Evolutionary conservation across 2,888 invertebrate species (phyloP).

Genomic region (Neoaliturus tenellus): DNA sequence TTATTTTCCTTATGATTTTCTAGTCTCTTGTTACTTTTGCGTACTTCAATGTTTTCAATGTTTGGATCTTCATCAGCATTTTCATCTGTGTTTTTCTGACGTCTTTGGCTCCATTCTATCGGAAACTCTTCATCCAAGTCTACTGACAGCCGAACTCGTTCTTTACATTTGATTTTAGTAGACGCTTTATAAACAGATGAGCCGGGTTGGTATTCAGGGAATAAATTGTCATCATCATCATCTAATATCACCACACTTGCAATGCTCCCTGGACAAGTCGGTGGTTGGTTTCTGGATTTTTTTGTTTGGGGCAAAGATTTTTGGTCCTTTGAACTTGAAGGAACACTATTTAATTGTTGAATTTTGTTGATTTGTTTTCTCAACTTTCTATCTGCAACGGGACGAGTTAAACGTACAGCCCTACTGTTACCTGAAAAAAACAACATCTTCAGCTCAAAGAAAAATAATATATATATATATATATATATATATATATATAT

Average conservation of each 20-base stretch:
- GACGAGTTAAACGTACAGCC: neutral
- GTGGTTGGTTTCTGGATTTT: neutral
- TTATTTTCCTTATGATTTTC: neutral
- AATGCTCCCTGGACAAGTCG: neutral
- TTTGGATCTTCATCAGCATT: neutral
- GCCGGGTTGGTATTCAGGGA: neutral
- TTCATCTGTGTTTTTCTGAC: neutral
- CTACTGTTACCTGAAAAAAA: neutral
- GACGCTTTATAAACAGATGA: neutral
- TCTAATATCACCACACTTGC: neutral
- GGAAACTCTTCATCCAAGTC: neutral
- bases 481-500: too few species aligned
- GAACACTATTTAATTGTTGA: neutral
- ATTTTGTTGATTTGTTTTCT: neutral
- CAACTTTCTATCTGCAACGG: neutral
- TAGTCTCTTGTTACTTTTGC: neutral
- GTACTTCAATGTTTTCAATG: neutral
- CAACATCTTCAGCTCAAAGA: too few species aligned
- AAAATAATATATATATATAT: too few species aligned
- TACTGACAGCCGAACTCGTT: neutral
- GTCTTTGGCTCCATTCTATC: neutral
- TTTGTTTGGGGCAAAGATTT: neutral
- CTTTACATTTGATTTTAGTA: neutral
- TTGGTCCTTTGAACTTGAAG: neutral
- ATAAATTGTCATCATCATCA: neutral